Base-by-base conservation (phyloP, 2,888 invertebrate genomes). In the Eilema griseolum region DNA sequence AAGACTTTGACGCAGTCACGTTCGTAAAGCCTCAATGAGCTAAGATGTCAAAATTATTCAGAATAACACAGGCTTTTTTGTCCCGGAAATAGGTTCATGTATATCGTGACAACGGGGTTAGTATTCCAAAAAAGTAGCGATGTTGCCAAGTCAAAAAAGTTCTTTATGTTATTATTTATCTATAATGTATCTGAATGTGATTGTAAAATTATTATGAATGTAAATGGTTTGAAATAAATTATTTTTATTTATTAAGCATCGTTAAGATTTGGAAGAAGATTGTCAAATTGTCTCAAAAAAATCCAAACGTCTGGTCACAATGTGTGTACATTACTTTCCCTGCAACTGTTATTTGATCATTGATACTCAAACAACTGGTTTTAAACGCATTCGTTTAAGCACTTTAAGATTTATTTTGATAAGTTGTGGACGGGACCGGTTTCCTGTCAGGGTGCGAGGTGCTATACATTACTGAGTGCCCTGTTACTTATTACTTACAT, bases 281-380 rank as follows among this genome's bases (percentile, higher is more conserved):
- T 33, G 4, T 28, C 2, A 28, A 28, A 28, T 28, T 26, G n/a
- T 16, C 33, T 10, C 61, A 37, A 14, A 24, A 61, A 33, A 8
- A 61, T 37, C 5, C 11, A 37, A 46, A 63, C 14, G 66, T 10
- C 24, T 60, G 60, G 66, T 57, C 23, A 26, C 56, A 10, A 4
- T 56, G n/a, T 12, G 26, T 14, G 56, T 37, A 57, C 37, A 33
- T 20, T 20, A 63, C 68, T 69, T 69, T 63, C 63, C 33, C 63
- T 57, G 63, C 12, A 63, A 41, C n/a, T 41, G 56, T 56, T 41
- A 63, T 63, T 69, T 69, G 69, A 68, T 28, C n/a, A 37, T 28
- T 57, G 26, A 37, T 33, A 59, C n/a, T 59, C 28, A 14, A n/a
- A 66, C 33, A 69, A 69, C 69, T 69, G 41, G 69, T 69, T 69